Evolutionary conservation across 2,113 vertebrate species (phyloP), one percentile per base, ranked within the genome.

Genomic region (Poecilia latipinna): DNA sequence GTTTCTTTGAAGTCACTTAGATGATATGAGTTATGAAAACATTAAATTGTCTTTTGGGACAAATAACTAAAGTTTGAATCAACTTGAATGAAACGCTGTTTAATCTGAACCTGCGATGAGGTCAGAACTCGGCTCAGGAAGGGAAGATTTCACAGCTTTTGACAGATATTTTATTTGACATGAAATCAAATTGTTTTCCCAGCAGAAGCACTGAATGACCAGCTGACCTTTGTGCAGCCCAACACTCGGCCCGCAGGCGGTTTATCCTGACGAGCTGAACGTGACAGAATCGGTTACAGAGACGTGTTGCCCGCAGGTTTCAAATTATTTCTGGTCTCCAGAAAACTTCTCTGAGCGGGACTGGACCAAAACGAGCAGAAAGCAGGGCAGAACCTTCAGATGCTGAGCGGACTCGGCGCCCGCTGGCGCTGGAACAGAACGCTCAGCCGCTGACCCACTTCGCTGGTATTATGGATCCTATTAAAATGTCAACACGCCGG

Each of bases 381-480:
- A 68, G 24, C 60, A 57, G 26, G 57, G 1, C 60, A 33, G 84
- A 67, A 78, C 83, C 74, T 37, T 72, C 17, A 65, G 71, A 82
- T 13, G 80, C 42, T 24, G 74, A 76, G 37, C 31, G 70, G 76
- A 80, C 78, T 74, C 73, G 65, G 75, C 61, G 66, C 60, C 60
- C 65, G 51, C 8, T 74, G 78, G 80, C 51, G 51, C 17, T 73
- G 82, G 90, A 87, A 89, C 72, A 70, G 76, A 73, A 89, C 83
- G 79, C 83, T 73, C 77, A 72, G 87, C 70, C 79, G 79, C 61
- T 89, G 90, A 89, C 84, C 91, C 85, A 86, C 83, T 90, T 86
- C 70, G 29, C 79, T 78, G 86, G 78, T 87, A 78, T 88, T 90
- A 88, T 88, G 85, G 89, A 89, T 86, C 83, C 83, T 70, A 89